phyloP scores from a whole-genome alignment of 2,113 vertebrate genomes.

The Rhinolophus ferrumequinum region DNA sequence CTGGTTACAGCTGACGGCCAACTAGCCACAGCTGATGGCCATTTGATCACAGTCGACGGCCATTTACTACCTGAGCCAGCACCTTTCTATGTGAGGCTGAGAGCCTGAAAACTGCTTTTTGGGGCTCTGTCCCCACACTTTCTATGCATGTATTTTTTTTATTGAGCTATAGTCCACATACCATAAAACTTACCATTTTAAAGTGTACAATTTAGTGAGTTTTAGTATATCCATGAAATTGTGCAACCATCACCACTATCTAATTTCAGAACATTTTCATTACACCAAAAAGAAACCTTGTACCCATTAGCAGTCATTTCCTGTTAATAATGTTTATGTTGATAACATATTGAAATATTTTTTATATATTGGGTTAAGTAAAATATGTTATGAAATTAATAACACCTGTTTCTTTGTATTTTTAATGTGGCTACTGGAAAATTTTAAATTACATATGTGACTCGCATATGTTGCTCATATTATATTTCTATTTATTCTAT shows the following conservation, averaged over 20 bases:
- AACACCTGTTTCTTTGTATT: background rate
- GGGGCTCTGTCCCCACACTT: too few relatives aligned
- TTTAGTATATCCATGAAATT: background rate
- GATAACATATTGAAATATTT: background rate
- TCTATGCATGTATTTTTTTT: background rate
- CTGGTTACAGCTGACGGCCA: too few relatives aligned
- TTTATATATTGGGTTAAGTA: background rate
- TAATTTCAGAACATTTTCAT: background rate
- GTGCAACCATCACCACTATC: background rate
- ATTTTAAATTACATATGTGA: background rate
- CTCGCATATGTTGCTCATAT: background rate
- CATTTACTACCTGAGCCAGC: too few relatives aligned
- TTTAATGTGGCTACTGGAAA: background rate
- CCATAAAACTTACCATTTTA: background rate
- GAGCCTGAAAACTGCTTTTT: too few relatives aligned
- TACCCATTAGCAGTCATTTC: background rate
- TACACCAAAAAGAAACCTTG: background rate
- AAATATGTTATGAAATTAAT: background rate
- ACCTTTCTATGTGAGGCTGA: too few relatives aligned
- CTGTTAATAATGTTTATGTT: constrained; percentile 7
- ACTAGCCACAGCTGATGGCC: too few relatives aligned
- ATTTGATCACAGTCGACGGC: too few relatives aligned
- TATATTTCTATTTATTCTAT: background rate
- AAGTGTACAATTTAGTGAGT: background rate
- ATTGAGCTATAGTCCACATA: background rate